Percentiles rank a stretch among this genome's conserved stretches.
These are phyloP conservation scores for Nezara viridula DNA, from an alignment of 2,888 invertebrate species.

Conservation along the genomic window DNA sequence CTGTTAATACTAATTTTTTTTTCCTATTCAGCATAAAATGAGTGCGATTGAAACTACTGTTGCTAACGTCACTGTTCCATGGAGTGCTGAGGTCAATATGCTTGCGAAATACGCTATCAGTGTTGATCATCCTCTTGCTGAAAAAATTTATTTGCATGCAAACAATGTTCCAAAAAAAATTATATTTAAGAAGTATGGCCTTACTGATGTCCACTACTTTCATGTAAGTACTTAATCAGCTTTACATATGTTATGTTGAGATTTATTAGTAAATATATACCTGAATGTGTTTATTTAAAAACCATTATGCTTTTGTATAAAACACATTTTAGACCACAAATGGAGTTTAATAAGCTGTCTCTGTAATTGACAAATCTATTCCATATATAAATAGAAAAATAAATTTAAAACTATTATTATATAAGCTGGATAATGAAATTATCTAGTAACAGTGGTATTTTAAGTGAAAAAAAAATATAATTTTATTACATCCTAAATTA, in stretches of 20 bases:
- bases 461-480: too few species aligned
- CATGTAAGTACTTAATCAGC: conserved; percentile 30
- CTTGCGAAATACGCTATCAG: conserved; percentile 67
- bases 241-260: neutral
- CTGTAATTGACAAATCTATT: too few species aligned
- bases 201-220: conserved; percentile 62
- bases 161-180: conserved; percentile 70
- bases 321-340: too few species aligned
- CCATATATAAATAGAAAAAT: too few species aligned
- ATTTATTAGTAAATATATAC: too few species aligned
- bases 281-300: too few species aligned
- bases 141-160: conserved; percentile 68
- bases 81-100: conserved; percentile 68
- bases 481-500: too few species aligned
- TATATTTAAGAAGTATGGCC: conserved; percentile 70
- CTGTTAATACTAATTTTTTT: neutral
- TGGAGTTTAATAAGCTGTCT: too few species aligned
- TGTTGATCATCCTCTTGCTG: conserved; percentile 68
- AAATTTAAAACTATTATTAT: too few species aligned
- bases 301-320: too few species aligned
- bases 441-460: too few species aligned
- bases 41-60: conserved; percentile 68
- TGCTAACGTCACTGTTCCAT: conserved; percentile 69
- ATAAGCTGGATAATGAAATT: too few species aligned
- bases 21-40: conserved; percentile 67